These are phyloP conservation scores for Procambarus virginalis DNA, from an alignment of 1,140 invertebrate species.

Conservation along the genomic window DNA sequence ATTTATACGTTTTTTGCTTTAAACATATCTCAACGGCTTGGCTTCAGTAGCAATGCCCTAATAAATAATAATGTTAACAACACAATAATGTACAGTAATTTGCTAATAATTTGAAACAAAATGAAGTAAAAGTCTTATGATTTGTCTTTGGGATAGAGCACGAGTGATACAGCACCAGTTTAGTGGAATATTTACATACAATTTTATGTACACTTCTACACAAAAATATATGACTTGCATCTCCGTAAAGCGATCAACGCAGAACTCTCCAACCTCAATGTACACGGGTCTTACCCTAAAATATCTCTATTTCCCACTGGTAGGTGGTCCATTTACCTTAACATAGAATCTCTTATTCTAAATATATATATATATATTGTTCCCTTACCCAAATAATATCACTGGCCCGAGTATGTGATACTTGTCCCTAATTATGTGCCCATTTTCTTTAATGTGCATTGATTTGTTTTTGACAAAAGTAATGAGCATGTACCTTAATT, in stretches of 20 bases:
- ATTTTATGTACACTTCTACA: background rate
- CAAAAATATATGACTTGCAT: conserved; percentile 7
- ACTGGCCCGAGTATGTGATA: background rate
- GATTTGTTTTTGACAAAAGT: too few relatives aligned
- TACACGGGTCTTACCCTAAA: background rate
- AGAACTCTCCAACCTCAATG: background rate
- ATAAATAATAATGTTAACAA: too few relatives aligned
- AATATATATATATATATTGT: background rate
- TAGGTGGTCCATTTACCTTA: background rate
- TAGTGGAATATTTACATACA: background rate
- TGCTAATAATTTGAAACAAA: background rate
- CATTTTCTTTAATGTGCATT: too few relatives aligned
- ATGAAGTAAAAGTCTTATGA: background rate
- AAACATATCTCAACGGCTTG: background rate
- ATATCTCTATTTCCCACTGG: background rate
- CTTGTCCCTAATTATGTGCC: too few relatives aligned
- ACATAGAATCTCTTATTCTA: background rate
- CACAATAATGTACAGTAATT: too few relatives aligned
- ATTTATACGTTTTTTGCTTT: background rate
- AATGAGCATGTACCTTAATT: too few relatives aligned
- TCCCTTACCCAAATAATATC: background rate
- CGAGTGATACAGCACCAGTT: background rate
- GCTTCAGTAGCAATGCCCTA: too few relatives aligned
- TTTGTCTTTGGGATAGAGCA: conserved; percentile 1
- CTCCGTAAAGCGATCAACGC: background rate